Base-by-base conservation (phyloP, 1,140 invertebrate species). In the Rhopalosiphum padi region DNA sequence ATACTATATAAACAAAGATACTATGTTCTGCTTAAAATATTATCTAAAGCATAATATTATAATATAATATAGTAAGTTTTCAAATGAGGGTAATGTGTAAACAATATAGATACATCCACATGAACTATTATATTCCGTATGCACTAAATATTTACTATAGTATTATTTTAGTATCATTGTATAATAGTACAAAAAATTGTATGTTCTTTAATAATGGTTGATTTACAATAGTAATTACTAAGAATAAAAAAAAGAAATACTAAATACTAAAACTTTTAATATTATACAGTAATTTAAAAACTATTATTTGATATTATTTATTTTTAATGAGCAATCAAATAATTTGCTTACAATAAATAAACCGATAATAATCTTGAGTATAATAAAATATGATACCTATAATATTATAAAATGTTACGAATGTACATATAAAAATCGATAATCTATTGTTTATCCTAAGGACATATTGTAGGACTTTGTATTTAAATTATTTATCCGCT, bases 401-500 rank as follows among this genome's bases (percentile, higher is more conserved):
- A 51, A n/a, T 48, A 51, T 87, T 3, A 48, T 87, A 23, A 22
- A 51, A 35, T 46, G 11, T 87, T 88, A 41, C 4, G 41, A n/a
- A 30, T 90, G 15, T 25, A 25, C 41, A 55, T 3, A 37, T 1
- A 21, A 15, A 90, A 23, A 90, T 55, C 37, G 37, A 90, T 90
- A 90, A 90, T 90, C 35, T 90, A 90, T 60, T 60, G 53, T 90
- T 90, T 90, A 55, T 60, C 48, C 48, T 53, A 8, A 41, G 88
- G 88, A 90, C 22, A 60, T 30, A 77, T 77, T 77, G 15, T n/a
- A 30, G 23, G 53, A 43, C 88, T 41, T 90, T 90, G 88, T 90
- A 55, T 60, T 51, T n/a, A 53, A 89, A 89, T 89, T 90, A 60
- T 90, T 90, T 90, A 60, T 90, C 37, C 53, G 53, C 37, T 53